Evolutionary conservation across 2,797 vertebrate species (phyloP), one percentile per base, ranked within the genome.

Genomic region (Gymnopithys bicolor): DNA sequence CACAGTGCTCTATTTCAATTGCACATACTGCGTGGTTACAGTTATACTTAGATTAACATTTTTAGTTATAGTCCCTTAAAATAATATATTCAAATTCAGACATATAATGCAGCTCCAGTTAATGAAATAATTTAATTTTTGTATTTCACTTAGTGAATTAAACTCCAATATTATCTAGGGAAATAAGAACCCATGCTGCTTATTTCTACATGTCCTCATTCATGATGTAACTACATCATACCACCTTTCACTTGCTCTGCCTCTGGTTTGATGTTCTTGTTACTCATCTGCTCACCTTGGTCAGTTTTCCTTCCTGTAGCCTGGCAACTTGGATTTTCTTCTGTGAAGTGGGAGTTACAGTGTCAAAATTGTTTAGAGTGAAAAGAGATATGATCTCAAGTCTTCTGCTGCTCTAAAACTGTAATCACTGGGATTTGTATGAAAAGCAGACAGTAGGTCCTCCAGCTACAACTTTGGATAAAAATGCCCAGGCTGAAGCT

Each of bases 11-110:
- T 94, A 55, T 93, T 95, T 96, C 94, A 76, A 89, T 87, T 70
- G 77, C 88, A 73, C 83, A 56, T 56, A 64, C 60, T 96, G 89
- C 25, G 39, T 93, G 94, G 71, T 94, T 74, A 53, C 68, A 60
- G 84, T 90, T 92, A 83, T 93, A 90, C 82, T 95, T 94, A 88
- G 85, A 79, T 89, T 89, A 94, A 56, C 46, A 45, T 43, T 92
- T 74, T 56, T 59, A 78, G 89, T 68, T 89, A 51, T 56, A 74
- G 46, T 79, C 33, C 68, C 74, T 95, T 82, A 79, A 89, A 93
- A 84, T 81, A 93, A 88, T 69, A 55, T 45, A 60, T 86, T 64
- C 68, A 91, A 92, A 92, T 87, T 76, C 74, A 95, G 82, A 71
- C 19, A 67, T 80, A 77, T 91, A 89, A 84, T 93, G 60, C 24